Evolutionary conservation across 1,140 invertebrate species (phyloP).

Genomic region (Thalassaphorura encarpata): DNA sequence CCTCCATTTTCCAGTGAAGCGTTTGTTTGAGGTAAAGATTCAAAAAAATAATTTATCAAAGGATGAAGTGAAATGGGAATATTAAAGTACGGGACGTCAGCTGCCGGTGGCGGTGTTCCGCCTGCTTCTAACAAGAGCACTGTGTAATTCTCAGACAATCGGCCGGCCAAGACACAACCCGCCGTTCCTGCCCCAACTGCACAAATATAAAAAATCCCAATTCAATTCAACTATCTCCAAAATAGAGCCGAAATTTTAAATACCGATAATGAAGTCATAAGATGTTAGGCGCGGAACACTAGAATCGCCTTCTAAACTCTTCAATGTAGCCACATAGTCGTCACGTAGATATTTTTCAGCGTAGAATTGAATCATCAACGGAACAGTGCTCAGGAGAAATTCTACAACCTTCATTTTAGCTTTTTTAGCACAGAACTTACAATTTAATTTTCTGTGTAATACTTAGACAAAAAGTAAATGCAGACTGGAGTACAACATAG

Average conservation of each 20-base stretch:
- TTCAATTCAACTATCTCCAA: too few species aligned
- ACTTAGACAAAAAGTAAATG: too few species aligned
- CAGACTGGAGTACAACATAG: too few species aligned
- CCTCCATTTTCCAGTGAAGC: not conserved
- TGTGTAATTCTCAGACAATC: not conserved
- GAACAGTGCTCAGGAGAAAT: not conserved
- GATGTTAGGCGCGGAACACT: not conserved
- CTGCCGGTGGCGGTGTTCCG: not conserved
- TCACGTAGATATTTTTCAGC: not conserved
- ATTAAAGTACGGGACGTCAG: not conserved
- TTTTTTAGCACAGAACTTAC: too few species aligned
- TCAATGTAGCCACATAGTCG: not conserved
- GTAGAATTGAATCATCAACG: not conserved
- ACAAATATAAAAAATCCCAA: too few species aligned
- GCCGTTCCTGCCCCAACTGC: not conserved
- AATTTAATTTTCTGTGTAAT: too few species aligned
- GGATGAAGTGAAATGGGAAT: not conserved
- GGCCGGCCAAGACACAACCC: not conserved
- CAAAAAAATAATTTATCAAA: not conserved
- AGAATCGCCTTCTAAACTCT: not conserved
- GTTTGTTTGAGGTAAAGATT: not conserved
- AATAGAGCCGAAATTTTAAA: too few species aligned
- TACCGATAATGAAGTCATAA: not conserved
- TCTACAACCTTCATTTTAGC: not conserved
- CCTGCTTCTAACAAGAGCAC: not conserved